These are phyloP conservation scores for Syndactyla subalaris DNA, from an alignment of 2,797 vertebrate genomes.

Conservation along the genomic window DNA sequence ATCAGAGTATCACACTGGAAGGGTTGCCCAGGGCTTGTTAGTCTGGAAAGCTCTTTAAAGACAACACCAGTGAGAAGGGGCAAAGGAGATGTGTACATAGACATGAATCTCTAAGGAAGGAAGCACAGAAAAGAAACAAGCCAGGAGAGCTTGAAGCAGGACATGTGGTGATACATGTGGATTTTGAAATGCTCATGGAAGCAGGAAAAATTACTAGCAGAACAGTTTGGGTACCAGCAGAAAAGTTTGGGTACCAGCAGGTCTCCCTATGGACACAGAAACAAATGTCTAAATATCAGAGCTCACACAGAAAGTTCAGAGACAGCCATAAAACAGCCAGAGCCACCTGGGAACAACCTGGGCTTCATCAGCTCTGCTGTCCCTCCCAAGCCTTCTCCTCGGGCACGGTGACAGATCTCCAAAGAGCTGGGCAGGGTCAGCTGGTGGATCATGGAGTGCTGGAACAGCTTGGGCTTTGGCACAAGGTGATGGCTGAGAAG, in stretches of 20 bases:
- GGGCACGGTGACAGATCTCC: not conserved
- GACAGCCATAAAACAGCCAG: not conserved
- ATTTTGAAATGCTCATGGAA: not conserved
- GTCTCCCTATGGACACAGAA: not conserved
- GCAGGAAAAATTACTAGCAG: not conserved
- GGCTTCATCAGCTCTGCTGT: not conserved
- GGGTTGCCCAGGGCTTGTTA: not conserved
- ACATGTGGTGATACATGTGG: not conserved
- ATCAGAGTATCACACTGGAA: not conserved
- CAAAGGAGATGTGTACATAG: not conserved
- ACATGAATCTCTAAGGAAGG: not conserved
- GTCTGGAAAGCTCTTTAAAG: not conserved
- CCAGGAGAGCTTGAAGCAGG: not conserved
- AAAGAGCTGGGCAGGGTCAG: not conserved
- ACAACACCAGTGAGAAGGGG: not conserved
- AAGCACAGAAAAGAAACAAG: not conserved
- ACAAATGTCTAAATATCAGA: not conserved
- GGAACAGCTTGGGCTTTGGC: not conserved
- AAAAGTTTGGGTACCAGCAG: not conserved
- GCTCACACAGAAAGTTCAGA: not conserved
- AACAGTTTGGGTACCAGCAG: not conserved
- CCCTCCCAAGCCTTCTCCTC: not conserved
- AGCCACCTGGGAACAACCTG: not conserved
- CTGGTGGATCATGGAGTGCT: accelerated
- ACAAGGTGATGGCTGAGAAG: not conserved